Conservation (phyloP, 1,140 invertebrate genomes). For the Ericerus pela region DNA sequence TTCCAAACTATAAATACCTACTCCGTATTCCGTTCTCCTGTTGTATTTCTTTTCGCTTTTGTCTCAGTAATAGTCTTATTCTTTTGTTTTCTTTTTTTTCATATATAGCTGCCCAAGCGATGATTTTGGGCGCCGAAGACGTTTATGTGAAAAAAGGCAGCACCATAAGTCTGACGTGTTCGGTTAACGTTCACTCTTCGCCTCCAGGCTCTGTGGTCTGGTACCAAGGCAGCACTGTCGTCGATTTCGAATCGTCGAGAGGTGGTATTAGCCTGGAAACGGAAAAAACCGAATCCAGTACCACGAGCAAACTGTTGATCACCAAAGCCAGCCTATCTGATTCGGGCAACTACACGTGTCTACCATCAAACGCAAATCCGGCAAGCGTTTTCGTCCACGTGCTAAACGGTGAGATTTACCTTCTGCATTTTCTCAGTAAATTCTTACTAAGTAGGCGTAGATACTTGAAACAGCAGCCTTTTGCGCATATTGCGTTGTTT, state of each 20-base stretch:
- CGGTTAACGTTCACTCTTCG: constrained; percentile 71
- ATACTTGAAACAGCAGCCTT: no score
- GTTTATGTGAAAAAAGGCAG: constrained; percentile 79
- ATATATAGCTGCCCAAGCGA: constrained; percentile 61
- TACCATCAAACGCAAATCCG: constrained; percentile 71
- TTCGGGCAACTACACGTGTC: constrained; percentile 78
- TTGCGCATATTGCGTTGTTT: no score
- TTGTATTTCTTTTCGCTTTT: no score
- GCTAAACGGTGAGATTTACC: constrained; percentile 55
- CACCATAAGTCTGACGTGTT: constrained; percentile 75
- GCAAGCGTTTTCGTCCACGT: constrained; percentile 77
- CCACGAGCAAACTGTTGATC: constrained; percentile 73
- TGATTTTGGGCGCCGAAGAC: constrained; percentile 68
- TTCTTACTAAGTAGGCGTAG: no score
- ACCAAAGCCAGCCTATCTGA: constrained; percentile 69
- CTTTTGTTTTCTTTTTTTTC: neutral
- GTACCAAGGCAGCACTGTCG: constrained; percentile 63
- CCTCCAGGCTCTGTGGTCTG: constrained; percentile 60
- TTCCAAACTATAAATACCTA: no score
- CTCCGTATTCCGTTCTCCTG: no score
- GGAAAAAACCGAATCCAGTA: constrained; percentile 73
- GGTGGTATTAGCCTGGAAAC: constrained; percentile 73
- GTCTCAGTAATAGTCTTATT: no score
- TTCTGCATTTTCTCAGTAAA: neutral
- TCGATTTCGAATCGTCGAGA: constrained; percentile 72